A percentile compares a stretch with the other conserved stretches of the same genome.
Evolutionary conservation across 2,113 vertebrate species (phyloP).

Genomic region (Platanista minor): DNA sequence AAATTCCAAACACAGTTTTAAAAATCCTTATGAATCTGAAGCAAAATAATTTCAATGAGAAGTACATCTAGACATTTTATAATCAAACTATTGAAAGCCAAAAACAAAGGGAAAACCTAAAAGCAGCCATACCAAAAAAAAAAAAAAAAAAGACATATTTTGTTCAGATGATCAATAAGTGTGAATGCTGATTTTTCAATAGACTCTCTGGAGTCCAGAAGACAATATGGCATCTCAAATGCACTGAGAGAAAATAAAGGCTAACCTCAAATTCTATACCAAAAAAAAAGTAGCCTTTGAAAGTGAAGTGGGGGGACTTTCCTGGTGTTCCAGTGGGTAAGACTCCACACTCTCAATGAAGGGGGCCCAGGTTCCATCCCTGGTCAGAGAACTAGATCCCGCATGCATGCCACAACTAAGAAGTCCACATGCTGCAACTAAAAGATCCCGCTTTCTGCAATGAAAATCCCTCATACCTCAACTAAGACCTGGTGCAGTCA

Average conservation of each 20-base stretch:
- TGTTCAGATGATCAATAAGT: background rate
- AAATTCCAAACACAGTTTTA: background rate
- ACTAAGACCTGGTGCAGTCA: too few species aligned
- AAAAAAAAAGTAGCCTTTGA: background rate
- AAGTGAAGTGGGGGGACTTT: background rate
- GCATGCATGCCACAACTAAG: too few species aligned
- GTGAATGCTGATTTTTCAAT: background rate
- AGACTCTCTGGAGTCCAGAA: too few species aligned
- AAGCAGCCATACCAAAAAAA: fast-evolving
- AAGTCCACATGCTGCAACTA: too few species aligned
- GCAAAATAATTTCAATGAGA: background rate
- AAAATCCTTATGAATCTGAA: background rate
- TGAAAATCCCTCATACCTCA: too few species aligned
- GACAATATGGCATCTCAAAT: background rate
- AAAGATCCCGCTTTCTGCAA: too few species aligned
- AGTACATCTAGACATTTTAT: background rate
- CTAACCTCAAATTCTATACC: background rate
- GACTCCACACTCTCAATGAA: too few species aligned
- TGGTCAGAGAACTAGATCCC: too few species aligned
- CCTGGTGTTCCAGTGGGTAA: too few species aligned
- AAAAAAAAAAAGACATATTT: fast-evolving
- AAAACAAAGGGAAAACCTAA: background rate
- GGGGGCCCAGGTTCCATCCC: too few species aligned
- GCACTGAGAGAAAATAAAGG: background rate
- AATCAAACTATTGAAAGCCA: background rate